phyloP scores from a whole-genome alignment of 2,888 invertebrate genomes.

The Cyrtodaria siliqua region DNA sequence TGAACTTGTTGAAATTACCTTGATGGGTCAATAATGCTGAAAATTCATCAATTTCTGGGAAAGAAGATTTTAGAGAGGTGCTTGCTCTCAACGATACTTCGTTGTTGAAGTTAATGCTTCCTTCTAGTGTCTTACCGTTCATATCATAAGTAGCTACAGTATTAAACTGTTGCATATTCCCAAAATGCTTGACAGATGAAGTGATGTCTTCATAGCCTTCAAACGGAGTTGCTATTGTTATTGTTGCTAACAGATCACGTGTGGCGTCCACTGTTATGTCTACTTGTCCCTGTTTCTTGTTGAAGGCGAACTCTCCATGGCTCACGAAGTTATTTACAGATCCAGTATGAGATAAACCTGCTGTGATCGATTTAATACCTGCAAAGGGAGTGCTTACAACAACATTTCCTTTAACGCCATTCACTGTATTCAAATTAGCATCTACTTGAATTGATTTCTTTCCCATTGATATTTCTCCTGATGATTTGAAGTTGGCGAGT shows the following conservation, averaged over 20 bases:
- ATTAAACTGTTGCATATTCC: conserved; percentile 32
- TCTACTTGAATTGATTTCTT: conserved; percentile 26
- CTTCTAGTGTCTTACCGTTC: conserved; percentile 24
- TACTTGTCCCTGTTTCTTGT: conserved; percentile 13
- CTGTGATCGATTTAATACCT: conserved; percentile 22
- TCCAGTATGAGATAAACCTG: conserved; percentile 33
- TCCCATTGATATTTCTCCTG: conserved; percentile 27
- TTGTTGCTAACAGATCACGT: conserved; percentile 15
- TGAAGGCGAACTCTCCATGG: conserved; percentile 23
- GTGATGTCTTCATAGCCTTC: conserved; percentile 24
- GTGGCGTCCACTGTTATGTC: conserved; percentile 27
- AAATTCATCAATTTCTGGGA: conserved; percentile 21
- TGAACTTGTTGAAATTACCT: conserved; percentile 13
- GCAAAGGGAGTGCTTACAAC: conserved; percentile 33
- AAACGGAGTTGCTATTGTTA: conserved; percentile 34
- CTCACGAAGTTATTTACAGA: conserved; percentile 37
- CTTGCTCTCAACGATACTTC: conserved; percentile 6
- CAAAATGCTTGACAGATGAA: conserved; percentile 28
- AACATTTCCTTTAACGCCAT: conserved; percentile 28
- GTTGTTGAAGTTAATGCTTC: conserved; percentile 18
- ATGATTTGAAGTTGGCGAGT: conserved; percentile 36
- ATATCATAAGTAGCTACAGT: conserved; percentile 13
- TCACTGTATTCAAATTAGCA: conserved; percentile 24
- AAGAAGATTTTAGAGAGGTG: conserved; percentile 36
- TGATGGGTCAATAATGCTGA: conserved; percentile 29